Percentiles rank a stretch among this genome's conserved stretches.
Evolutionary conservation across 1,140 invertebrate species (phyloP).

Genomic region (Polyergus mexicanus): DNA sequence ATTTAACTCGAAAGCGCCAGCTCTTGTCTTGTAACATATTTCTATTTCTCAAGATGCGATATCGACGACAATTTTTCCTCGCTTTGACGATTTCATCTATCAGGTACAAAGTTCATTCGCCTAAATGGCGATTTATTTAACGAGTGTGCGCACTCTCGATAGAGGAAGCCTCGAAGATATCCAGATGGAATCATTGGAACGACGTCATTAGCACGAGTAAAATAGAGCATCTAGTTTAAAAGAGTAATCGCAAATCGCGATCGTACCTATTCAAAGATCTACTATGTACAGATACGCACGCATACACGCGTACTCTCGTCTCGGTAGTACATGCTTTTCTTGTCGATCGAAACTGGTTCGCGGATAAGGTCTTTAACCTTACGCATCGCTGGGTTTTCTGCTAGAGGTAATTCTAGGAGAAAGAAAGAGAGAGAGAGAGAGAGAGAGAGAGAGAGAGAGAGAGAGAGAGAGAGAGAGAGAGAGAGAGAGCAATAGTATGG

Average conservation of each 20-base stretch:
- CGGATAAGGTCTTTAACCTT: conserved; percentile 79
- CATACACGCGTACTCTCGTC: conserved; percentile 22
- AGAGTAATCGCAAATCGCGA: conserved; percentile 30
- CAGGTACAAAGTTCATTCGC: background rate
- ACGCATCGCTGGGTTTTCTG: conserved; percentile 39
- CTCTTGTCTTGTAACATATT: background rate
- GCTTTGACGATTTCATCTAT: background rate
- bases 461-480: conserved; percentile 23
- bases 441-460: conserved; percentile 24
- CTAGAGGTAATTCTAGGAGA: conserved; percentile 54
- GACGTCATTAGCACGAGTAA: conserved; percentile 34
- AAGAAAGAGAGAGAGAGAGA: conserved; percentile 31
- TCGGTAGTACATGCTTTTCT: conserved; percentile 65
- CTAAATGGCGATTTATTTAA: conserved; percentile 42
- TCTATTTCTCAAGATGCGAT: background rate
- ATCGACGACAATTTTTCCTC: background rate
- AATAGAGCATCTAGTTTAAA: conserved; percentile 47
- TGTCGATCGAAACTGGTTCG: conserved; percentile 77
- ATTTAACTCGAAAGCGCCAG: background rate
- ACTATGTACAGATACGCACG: conserved; percentile 18
- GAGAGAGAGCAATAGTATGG: conserved; percentile 35
- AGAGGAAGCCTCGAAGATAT: background rate
- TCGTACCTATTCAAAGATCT: conserved; percentile 50
- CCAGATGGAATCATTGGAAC: conserved; percentile 2
- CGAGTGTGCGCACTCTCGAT: conserved; percentile 5